phyloP scores from a whole-genome alignment of 2,888 invertebrate species.

The Graphium colonna region DNA sequence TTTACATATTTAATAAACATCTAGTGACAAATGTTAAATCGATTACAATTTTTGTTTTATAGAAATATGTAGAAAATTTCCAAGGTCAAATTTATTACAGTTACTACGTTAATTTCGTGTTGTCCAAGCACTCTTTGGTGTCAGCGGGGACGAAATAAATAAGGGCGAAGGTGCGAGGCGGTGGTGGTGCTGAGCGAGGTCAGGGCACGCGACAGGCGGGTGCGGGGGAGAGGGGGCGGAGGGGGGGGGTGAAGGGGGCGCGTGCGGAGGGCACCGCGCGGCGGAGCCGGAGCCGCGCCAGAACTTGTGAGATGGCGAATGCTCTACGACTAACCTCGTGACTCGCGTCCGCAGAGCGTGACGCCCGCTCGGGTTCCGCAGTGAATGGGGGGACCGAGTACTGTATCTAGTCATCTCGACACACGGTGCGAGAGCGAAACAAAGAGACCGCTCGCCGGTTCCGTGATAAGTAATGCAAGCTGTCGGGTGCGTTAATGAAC shows the following conservation, averaged over 20 bases:
- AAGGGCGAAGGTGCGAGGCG: constrained; percentile 34
- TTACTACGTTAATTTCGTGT: too few relatives aligned
- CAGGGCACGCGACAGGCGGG: constrained; percentile 35
- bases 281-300: constrained; percentile 58
- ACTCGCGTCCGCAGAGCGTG: constrained; percentile 59
- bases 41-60: too few relatives aligned
- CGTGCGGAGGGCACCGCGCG: constrained; percentile 32
- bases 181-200: constrained; percentile 38
- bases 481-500: constrained; percentile 77
- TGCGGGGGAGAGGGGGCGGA: constrained; percentile 27
- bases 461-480: constrained; percentile 73
- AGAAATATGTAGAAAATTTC: too few relatives aligned
- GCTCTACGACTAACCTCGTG: constrained; percentile 77
- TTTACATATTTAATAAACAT: too few relatives aligned
- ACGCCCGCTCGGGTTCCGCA: constrained; percentile 61
- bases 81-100: too few relatives aligned
- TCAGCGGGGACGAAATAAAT: too few relatives aligned
- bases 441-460: constrained; percentile 71
- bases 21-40: too few relatives aligned
- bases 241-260: constrained; percentile 30
- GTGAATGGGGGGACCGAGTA: constrained; percentile 50
- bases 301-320: constrained; percentile 81
- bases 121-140: too few relatives aligned
- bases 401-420: constrained; percentile 34
- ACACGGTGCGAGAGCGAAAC: constrained; percentile 61